phyloP scores from a whole-genome alignment of 2,797 vertebrate genomes.

The Heterohyrax brucei region DNA sequence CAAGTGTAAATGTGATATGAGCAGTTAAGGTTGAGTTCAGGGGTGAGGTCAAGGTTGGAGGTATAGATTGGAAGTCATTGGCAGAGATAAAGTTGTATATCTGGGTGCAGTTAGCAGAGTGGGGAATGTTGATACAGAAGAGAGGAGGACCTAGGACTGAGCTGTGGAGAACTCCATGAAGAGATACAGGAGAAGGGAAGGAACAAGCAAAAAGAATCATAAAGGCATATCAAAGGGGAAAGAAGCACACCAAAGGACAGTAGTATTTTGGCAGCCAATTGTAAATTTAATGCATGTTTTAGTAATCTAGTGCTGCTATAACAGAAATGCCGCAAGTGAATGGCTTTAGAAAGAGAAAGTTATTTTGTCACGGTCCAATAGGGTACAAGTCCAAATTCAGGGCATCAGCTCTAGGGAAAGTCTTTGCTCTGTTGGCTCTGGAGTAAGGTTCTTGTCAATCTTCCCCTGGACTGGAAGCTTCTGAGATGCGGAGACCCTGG shows the following conservation, averaged over 20 bases:
- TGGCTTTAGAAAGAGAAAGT: too few relatives aligned
- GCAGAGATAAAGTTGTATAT: neutral
- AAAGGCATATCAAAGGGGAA: neutral
- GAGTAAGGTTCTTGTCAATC: too few relatives aligned
- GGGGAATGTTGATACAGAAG: neutral
- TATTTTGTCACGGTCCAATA: too few relatives aligned
- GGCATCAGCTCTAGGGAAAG: too few relatives aligned
- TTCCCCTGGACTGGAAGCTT: too few relatives aligned
- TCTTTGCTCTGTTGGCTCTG: too few relatives aligned
- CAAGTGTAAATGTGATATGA: neutral
- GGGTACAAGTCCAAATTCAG: too few relatives aligned
- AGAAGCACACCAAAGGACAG: neutral
- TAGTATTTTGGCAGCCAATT: neutral
- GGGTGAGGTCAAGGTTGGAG: neutral
- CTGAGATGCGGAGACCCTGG: too few relatives aligned
- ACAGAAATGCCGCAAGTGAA: too few relatives aligned
- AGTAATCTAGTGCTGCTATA: too few relatives aligned
- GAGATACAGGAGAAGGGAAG: slow-evolving; percentile 6
- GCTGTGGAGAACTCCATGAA: neutral
- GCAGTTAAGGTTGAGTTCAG: neutral
- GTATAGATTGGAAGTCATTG: neutral
- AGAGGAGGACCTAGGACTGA: neutral
- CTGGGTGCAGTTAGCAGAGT: neutral
- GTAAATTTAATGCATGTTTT: neutral
- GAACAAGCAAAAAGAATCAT: neutral